These are phyloP conservation scores for Zophobas morio DNA, from an alignment of 1,140 invertebrate species.

Conservation along the genomic window DNA sequence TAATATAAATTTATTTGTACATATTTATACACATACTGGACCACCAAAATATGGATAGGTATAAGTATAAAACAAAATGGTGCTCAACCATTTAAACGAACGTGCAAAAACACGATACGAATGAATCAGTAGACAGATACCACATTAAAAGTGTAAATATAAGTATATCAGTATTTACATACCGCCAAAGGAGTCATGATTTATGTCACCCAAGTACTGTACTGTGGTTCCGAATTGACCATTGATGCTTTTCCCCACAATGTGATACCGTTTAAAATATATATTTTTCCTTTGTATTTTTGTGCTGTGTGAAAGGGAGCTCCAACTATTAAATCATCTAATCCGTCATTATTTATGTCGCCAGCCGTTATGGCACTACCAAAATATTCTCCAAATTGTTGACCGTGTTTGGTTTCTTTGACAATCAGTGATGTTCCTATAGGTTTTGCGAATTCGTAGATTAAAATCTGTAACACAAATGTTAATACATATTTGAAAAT, in stretches of 20 bases:
- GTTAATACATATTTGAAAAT: neutral
- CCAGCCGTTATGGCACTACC: constrained; percentile 73
- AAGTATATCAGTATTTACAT: neutral
- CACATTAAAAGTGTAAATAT: neutral
- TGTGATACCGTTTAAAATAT: constrained; percentile 67
- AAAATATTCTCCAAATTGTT: constrained; percentile 77
- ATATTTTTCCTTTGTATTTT: constrained; percentile 73
- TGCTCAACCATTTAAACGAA: too few relatives aligned
- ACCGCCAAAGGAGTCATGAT: constrained; percentile 69
- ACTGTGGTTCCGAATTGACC: constrained; percentile 69
- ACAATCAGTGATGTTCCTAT: constrained; percentile 55
- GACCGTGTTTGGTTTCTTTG: constrained; percentile 64
- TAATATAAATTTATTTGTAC: too few relatives aligned
- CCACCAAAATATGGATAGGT: too few relatives aligned
- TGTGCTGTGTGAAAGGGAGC: constrained; percentile 72
- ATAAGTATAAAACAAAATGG: too few relatives aligned
- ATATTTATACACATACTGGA: too few relatives aligned
- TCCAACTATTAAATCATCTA: constrained; percentile 78
- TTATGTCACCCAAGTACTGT: constrained; percentile 70
- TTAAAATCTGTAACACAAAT: constrained; percentile 60
- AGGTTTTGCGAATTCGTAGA: constrained; percentile 63
- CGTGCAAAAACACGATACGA: too few relatives aligned
- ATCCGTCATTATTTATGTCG: constrained; percentile 76
- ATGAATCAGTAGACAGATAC: constrained; percentile 16
- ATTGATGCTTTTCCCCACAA: constrained; percentile 64